phyloP scores from a whole-genome alignment of 2,113 vertebrate genomes.

The Indicator maculatus region DNA sequence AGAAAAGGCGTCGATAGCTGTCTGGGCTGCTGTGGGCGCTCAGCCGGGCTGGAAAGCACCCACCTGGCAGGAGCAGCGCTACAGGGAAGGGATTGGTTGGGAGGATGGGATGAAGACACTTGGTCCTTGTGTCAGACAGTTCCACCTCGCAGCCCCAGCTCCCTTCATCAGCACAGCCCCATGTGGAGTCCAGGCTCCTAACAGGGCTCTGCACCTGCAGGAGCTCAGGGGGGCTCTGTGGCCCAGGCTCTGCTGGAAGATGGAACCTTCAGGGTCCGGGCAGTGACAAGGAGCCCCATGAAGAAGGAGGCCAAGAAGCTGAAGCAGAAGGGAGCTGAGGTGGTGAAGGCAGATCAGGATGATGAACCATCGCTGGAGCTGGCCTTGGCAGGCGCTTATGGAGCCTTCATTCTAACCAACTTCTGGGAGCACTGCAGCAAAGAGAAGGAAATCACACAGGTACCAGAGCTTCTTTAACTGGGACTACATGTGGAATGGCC shows the following conservation, averaged over 20 bases:
- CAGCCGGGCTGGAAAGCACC: not conserved
- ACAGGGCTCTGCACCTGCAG: not conserved
- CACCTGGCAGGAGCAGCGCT: not conserved
- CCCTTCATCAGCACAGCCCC: not conserved
- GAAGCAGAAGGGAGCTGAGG: slow-evolving; percentile 60
- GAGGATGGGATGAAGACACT: not conserved
- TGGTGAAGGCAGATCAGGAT: slow-evolving; percentile 68
- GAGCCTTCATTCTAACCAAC: slow-evolving; percentile 73
- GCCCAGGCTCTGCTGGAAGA: slow-evolving; percentile 68
- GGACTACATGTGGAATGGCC: rapidly evolving
- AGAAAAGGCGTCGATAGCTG: no score
- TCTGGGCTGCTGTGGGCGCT: rapidly evolving
- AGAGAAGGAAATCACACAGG: slow-evolving; percentile 72
- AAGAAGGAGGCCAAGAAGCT: slow-evolving; percentile 52
- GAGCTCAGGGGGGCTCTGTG: slow-evolving; percentile 69
- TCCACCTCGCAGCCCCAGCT: not conserved
- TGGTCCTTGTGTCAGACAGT: not conserved
- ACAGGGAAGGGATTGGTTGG: not conserved
- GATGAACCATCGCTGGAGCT: slow-evolving; percentile 57
- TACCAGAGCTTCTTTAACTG: not conserved
- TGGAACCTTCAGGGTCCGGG: slow-evolving; percentile 63
- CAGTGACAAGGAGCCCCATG: slow-evolving; percentile 46
- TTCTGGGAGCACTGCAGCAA: slow-evolving; percentile 77
- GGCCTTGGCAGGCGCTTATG: slow-evolving; percentile 48
- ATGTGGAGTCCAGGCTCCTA: not conserved